Conservation (phyloP, 2,888 invertebrate genomes). For the Meghimatium bilineatum region DNA sequence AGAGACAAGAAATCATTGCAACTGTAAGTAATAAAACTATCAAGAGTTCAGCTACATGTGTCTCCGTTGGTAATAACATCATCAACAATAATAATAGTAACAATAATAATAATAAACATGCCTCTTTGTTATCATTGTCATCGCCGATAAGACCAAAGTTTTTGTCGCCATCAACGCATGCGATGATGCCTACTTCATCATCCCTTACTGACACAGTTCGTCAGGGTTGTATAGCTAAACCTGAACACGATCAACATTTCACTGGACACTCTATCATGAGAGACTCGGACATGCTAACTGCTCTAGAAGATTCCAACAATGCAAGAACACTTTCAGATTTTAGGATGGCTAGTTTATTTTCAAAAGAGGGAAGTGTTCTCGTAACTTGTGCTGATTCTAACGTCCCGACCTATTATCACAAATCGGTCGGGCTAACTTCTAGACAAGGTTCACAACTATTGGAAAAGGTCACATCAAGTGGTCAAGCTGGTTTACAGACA, state of each 20-base stretch:
- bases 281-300: slow-evolving; percentile 18
- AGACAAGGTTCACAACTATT: background rate
- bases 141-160: background rate
- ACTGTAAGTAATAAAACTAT: background rate
- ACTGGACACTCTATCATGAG: background rate
- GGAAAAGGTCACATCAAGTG: background rate
- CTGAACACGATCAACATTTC: slow-evolving; percentile 13
- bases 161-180: slow-evolving; percentile 1
- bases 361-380: slow-evolving; percentile 23
- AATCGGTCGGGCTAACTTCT: slow-evolving; percentile 22
- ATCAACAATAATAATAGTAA: slow-evolving; percentile 1
- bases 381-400: slow-evolving; percentile 21
- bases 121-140: background rate
- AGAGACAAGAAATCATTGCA: background rate
- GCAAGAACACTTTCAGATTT: slow-evolving; percentile 14
- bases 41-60: background rate
- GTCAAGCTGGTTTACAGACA: background rate
- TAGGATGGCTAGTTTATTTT: slow-evolving; percentile 14
- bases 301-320: background rate
- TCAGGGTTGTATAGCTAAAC: background rate
- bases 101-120: slow-evolving; percentile 12
- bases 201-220: slow-evolving; percentile 17
- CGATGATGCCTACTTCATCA: slow-evolving; percentile 34
- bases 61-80: background rate
- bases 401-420: slow-evolving; percentile 33